Evolutionary conservation across 2,113 vertebrate genomes (phyloP).

Genomic region (Capra hircus): DNA sequence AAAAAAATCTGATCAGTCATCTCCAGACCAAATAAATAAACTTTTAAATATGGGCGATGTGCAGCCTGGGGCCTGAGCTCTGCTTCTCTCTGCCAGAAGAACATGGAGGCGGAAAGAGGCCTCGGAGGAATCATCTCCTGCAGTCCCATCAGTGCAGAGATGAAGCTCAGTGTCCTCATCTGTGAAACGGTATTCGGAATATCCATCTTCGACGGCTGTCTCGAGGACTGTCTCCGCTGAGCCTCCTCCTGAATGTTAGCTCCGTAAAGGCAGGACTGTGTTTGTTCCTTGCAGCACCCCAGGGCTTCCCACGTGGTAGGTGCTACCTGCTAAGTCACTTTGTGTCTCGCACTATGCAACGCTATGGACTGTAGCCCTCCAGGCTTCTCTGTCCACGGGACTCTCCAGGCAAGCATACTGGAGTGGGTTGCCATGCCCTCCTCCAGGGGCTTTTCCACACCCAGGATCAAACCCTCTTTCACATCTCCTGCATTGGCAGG

Average conservation of each 20-base stretch:
- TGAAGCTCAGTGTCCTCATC: not conserved
- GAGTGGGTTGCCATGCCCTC: not conserved
- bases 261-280: not conserved
- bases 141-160: not conserved
- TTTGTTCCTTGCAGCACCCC: not conserved
- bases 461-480: not conserved
- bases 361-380: not conserved
- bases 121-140: not conserved
- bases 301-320: too few species aligned
- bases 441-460: not conserved
- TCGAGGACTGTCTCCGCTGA: not conserved
- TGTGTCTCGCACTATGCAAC: not conserved
- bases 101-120: not conserved
- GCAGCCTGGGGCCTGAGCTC: not conserved
- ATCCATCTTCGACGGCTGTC: fast-evolving
- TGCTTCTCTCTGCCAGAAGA: not conserved
- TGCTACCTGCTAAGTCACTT: not conserved
- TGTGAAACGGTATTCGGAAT: not conserved
- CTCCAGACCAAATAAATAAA: constrained; percentile 30
- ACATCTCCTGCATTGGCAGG: not conserved
- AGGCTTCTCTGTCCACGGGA: not conserved
- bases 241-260: not conserved
- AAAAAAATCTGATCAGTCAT: not conserved
- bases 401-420: not conserved
- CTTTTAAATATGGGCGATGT: not conserved